phyloP scores from a whole-genome alignment of 2,113 vertebrate genomes.

The Brevimyrus niger region DNA sequence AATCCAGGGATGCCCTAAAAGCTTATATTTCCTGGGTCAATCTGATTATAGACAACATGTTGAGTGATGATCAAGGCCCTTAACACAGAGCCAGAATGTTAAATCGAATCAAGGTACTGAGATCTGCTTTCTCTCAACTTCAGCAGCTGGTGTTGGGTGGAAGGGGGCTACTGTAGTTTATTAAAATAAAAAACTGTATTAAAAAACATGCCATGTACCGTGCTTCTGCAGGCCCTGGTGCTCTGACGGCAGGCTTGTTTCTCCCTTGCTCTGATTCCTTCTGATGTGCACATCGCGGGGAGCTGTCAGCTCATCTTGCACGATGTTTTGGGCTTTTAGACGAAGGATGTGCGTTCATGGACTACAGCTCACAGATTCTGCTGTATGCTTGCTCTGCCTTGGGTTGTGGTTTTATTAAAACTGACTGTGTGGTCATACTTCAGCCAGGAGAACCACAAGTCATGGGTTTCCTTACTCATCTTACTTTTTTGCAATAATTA shows the following conservation, averaged over 20 bases:
- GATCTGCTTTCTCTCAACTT: not conserved
- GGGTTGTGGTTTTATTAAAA: not conserved
- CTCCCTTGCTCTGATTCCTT: conserved; percentile 21
- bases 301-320: conserved; percentile 13
- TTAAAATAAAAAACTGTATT: not conserved
- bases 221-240: conserved; percentile 10
- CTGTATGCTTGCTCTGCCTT: not conserved
- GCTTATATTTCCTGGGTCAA: not conserved
- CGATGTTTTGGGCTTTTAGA: not conserved
- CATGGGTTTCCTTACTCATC: not conserved
- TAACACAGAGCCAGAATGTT: not conserved
- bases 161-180: not conserved
- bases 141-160: not conserved
- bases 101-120: not conserved
- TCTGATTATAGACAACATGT: not conserved
- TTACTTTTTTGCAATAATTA: conserved; percentile 11
- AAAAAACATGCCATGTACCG: not conserved
- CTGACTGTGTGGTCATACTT: not conserved
- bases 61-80: not conserved
- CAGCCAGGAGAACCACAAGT: not conserved
- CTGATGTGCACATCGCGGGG: conserved; percentile 42
- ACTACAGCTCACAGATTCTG: not conserved
- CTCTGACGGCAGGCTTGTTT: conserved; percentile 19
- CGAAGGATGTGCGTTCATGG: not conserved
- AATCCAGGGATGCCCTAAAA: not conserved